Conservation (phyloP, 2,113 vertebrate species). For the Ailurus styani region DNA sequence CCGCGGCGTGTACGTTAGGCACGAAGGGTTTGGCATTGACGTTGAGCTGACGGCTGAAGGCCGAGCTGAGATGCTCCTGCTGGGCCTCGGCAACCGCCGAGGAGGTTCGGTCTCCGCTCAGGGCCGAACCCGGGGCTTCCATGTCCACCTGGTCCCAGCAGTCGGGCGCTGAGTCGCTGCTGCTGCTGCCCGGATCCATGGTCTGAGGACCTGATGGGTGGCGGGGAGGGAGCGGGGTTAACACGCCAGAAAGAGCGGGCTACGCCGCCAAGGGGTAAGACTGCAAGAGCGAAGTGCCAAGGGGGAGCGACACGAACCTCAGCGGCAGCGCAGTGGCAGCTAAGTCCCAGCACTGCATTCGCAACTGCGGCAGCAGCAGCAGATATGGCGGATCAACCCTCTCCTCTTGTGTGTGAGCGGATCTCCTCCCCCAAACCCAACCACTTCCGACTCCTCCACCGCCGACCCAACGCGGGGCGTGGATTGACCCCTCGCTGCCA, state of each 20-base stretch:
- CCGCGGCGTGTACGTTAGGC: conserved; percentile 92
- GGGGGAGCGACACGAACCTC: conserved; percentile 35
- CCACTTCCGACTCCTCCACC: conserved; percentile 73
- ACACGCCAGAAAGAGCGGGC: background rate
- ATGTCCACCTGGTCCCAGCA: conserved; percentile 97
- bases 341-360: conserved; percentile 35
- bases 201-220: conserved; percentile 7
- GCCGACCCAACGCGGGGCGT: conserved; percentile 45
- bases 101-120: conserved; percentile 46
- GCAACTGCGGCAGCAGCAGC: conserved; percentile 60
- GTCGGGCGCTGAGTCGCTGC: conserved; percentile 93
- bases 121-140: conserved; percentile 73
- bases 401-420: conserved; percentile 61
- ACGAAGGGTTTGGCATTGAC: conserved; percentile 95
- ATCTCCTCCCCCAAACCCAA: conserved; percentile 74
- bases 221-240: conserved; percentile 8
- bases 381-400: conserved; percentile 70
- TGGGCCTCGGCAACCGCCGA: conserved; percentile 42
- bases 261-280: background rate
- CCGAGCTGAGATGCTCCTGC: conserved; percentile 78
- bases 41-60: conserved; percentile 87
- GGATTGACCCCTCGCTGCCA: conserved; percentile 67
- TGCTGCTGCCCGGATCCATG: conserved; percentile 72
- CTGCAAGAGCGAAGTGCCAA: background rate
- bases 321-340: background rate